Evolutionary conservation across 2,113 vertebrate genomes (phyloP), one percentile per base, ranked within the genome.

Genomic region (Melanotaenia duboulayi): DNA sequence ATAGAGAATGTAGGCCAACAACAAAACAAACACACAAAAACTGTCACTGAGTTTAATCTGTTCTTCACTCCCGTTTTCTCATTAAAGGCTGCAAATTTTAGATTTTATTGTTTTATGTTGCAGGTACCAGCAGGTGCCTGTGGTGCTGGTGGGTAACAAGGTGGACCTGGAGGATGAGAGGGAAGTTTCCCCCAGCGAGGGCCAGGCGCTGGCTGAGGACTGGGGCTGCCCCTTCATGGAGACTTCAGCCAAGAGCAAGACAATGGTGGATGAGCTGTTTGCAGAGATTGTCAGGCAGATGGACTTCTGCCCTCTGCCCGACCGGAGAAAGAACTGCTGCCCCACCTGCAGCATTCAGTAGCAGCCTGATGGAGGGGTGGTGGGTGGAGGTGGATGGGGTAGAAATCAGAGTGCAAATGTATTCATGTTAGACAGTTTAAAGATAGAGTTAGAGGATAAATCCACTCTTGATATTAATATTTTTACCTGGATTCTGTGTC

Each of bases 211-310:
- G 71, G 97, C 97, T 0, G 96, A 98, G 91, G 97, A 98, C 88
- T 99, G 97, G 97, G 97, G 96, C 87, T 98, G 97, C 86, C 97
- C 97, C 24, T 99, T 99, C 78, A 96, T 99, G 96, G 97, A 99
- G 93, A 98, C 97, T 1, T 98, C 97, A 0, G 97, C 97, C 81
- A 99, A 98, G 88, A 99, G 97, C 90, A 98, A 98, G 93, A 97
- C 96, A 46, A 98, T 97, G 97, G 97, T 99, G 94, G 97, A 98
- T 79, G 96, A 98, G 90, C 96, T 98, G 32, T 98, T 98, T 74
- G 95, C 97, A 0, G 97, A 98, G 90, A 98, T 99, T 39, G 97
- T 99, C 82, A 91, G 97, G 91, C 97, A 98, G 89, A 99, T 99
- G 97, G 97, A 98, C 95, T 99, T 97, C 82, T 96, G 96, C 46